Base-by-base conservation (phyloP, 2,113 vertebrate genomes). In the Syngnathus floridae region DNA sequence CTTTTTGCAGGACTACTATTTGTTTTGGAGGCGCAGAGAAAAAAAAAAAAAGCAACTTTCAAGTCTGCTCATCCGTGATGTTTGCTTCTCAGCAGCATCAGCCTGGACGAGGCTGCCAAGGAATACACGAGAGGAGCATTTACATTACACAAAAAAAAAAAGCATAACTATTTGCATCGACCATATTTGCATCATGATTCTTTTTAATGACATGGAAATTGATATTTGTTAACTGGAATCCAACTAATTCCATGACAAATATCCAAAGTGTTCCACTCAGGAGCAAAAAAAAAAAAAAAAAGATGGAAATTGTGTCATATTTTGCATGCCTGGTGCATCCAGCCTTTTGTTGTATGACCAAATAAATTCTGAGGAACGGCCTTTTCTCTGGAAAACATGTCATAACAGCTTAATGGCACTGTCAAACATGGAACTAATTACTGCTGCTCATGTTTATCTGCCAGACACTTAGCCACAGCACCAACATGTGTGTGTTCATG, bases 341-440 rank as follows among this genome's bases (percentile, higher is more conserved):
- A 16, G 54, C 37, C 17, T 41, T 38, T 60, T 21, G 35, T 61
- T 40, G 7, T 64, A 16, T 2, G 67, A 69, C 71, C 45, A 69
- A 76, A 74, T 67, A 79, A 77, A 80, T 63, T 63, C 65, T 22
- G 2, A 64, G 37, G 46, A 58, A 19, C 43, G 67, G 64, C 61
- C 66, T 48, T 13, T 0, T 41, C 58, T 69, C 63, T 72, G 62
- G 69, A 72, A 77, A 82, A 78, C 59, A 62, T 70, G 36, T 67
- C 76, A 82, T 78, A 77, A 84, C 75, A 69, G 79, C 71, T 70
- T 80, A 80, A 80, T 76, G 70, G 76, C 51, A 71, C 66, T 69
- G 82, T 85, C 80, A 82, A 86, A 85, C 77, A 79, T 85, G 84
- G 83, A 83, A 79, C 70, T 69, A 75, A 85, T 86, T 88, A 86